A percentile compares a stretch with the other conserved stretches of the same genome.
Conservation (phyloP, 2,797 vertebrate genomes). For the Eidolon dupreanum region DNA sequence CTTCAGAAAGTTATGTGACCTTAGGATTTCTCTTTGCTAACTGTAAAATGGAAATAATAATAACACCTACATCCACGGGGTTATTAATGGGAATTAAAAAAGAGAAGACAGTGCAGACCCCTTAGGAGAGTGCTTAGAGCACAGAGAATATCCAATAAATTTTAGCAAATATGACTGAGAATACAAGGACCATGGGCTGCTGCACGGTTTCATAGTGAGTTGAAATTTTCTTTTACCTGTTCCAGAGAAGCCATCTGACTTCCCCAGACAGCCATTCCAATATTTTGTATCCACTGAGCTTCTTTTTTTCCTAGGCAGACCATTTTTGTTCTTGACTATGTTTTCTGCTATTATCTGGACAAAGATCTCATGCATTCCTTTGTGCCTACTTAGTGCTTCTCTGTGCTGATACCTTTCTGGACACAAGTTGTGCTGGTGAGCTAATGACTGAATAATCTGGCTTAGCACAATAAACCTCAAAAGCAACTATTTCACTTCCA, state of each 20-base stretch:
- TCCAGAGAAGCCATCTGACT: background rate
- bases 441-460: background rate
- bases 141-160: background rate
- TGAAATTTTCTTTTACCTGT: background rate
- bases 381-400: background rate
- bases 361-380: background rate
- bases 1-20: background rate
- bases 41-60: background rate
- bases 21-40: background rate
- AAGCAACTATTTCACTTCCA: background rate
- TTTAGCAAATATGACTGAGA: conserved; percentile 24
- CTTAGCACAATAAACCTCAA: background rate
- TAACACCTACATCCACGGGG: background rate
- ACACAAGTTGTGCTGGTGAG: background rate
- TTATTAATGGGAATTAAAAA: background rate
- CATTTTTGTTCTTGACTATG: background rate
- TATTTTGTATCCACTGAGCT: background rate
- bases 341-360: background rate
- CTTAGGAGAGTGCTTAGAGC: background rate
- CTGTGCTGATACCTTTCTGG: background rate
- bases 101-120: background rate
- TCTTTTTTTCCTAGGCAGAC: background rate
- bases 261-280: background rate
- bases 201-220: background rate
- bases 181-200: background rate